Percentiles rank a stretch among this genome's conserved stretches.
phyloP scores from a whole-genome alignment of 2,113 vertebrate genomes.

The Oncorhynchus nerka region DNA sequence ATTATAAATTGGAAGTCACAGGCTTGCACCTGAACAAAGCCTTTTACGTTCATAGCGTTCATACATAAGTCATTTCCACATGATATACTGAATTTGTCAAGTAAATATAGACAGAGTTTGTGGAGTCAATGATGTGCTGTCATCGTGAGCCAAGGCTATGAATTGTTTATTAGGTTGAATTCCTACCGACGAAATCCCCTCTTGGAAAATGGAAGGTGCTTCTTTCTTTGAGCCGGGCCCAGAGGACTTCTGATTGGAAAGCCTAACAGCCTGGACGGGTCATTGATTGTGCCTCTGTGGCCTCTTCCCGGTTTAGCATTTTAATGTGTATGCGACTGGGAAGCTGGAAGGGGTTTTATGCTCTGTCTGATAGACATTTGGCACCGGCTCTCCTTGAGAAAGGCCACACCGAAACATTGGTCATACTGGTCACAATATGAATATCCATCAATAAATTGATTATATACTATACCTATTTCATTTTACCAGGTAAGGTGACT shows the following conservation, averaged over 20 bases:
- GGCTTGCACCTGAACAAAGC: background rate
- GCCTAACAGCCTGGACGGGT: background rate
- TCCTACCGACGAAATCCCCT: constrained; percentile 5
- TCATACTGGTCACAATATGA: background rate
- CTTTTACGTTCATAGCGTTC: constrained; percentile 2
- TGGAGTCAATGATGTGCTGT: constrained; percentile 7
- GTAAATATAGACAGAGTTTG: constrained; percentile 7
- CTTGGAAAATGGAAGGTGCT: constrained; percentile 6
- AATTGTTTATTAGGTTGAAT: constrained; percentile 16
- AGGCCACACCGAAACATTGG: background rate
- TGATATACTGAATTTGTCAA: constrained; percentile 3
- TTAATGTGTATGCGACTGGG: background rate
- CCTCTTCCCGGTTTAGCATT: constrained; percentile 2
- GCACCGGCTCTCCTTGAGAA: background rate
- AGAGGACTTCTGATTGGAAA: background rate
- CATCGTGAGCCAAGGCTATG: constrained; percentile 10
- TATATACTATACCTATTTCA: background rate
- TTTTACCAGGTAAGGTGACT: too few relatives aligned
- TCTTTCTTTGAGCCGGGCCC: background rate
- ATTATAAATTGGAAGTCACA: constrained; percentile 10
- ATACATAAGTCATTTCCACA: constrained; percentile 7
- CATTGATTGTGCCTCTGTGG: constrained; percentile 5
- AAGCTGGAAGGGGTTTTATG: background rate
- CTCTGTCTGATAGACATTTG: background rate
- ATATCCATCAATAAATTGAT: background rate